These are phyloP conservation scores for Myotis planiceps DNA, from an alignment of 2,797 vertebrate species.

Conservation along the genomic window DNA sequence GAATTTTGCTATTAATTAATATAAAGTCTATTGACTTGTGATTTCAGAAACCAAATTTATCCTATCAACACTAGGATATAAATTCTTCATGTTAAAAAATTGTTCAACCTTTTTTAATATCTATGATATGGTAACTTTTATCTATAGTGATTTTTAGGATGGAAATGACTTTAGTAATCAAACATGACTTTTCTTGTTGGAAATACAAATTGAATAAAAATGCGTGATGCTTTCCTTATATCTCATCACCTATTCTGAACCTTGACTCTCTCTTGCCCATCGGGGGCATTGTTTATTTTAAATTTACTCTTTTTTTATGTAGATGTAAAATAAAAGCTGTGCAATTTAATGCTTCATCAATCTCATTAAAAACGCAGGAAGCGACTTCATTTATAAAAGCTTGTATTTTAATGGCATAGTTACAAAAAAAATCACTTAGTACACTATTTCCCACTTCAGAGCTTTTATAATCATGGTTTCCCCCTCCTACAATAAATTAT, in stretches of 20 bases:
- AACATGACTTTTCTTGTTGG: not conserved
- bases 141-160: not conserved
- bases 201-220: not conserved
- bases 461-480: slow-evolving; percentile 41
- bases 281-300: not conserved
- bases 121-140: not conserved
- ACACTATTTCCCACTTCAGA: slow-evolving; percentile 21
- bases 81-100: not conserved
- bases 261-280: not conserved
- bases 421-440: slow-evolving; percentile 16
- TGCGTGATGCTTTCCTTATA: not conserved
- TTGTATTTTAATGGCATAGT: slow-evolving; percentile 7
- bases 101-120: not conserved
- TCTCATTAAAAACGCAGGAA: not conserved
- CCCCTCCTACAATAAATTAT: slow-evolving; percentile 48
- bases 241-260: not conserved
- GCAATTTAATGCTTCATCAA: slow-evolving; percentile 19
- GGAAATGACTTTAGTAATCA: not conserved
- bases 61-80: not conserved
- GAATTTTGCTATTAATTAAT: not conserved
- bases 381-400: not conserved
- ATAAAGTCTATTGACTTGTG: not conserved
- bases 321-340: not conserved
- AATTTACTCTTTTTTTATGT: not conserved
- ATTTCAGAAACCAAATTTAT: slow-evolving; percentile 17